Percentiles rank a stretch among this genome's conserved stretches.
phyloP scores from a whole-genome alignment of 2,888 invertebrate species.

The Celastrina argiolus region DNA sequence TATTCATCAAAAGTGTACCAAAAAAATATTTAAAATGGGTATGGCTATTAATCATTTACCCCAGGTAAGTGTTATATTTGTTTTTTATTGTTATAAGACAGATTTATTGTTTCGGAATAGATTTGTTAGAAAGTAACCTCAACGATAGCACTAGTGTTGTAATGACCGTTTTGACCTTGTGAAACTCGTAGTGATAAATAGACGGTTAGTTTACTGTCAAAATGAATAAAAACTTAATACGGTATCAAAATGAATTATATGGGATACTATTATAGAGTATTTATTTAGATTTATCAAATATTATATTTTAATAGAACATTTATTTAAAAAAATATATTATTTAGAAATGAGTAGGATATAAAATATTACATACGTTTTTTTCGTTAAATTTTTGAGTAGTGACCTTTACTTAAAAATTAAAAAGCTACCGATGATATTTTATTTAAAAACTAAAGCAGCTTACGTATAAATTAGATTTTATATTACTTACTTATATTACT shows the following conservation, averaged over 20 bases:
- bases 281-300: no score
- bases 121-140: constrained; percentile 66
- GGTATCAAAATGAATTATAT: background rate
- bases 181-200: constrained; percentile 66
- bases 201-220: constrained; percentile 51
- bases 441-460: no score
- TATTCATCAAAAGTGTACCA: constrained; percentile 38
- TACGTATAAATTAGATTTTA: no score
- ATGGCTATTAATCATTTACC: constrained; percentile 67
- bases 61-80: constrained; percentile 50
- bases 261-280: no score
- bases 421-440: no score
- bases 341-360: no score
- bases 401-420: no score
- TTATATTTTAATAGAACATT: no score
- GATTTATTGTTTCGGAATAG: constrained; percentile 39
- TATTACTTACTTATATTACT: no score
- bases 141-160: constrained; percentile 53
- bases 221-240: constrained; percentile 36
- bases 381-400: no score
- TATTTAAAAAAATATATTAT: no score
- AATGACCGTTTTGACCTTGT: constrained; percentile 78
- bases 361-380: no score
- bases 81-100: background rate
- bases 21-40: constrained; percentile 57